Evolutionary conservation across 2,888 invertebrate species (phyloP).

Genomic region (Lamellibrachia satsuma): DNA sequence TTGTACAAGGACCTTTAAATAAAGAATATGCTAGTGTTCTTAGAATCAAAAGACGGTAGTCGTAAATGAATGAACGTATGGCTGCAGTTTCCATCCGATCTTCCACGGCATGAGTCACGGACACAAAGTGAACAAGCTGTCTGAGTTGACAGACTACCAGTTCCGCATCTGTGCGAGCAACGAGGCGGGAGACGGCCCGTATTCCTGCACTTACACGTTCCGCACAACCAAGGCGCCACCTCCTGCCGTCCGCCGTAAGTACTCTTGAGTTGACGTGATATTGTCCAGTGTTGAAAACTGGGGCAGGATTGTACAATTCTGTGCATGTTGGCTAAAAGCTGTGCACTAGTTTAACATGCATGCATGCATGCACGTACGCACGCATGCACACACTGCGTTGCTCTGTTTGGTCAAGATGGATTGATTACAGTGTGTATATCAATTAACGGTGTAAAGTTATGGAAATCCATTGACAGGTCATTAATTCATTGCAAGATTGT

Average conservation of each 20-base stretch:
- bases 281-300: neutral
- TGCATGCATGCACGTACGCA: too few species aligned
- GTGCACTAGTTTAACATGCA: too few species aligned
- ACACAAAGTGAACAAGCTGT: constrained; percentile 84
- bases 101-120: constrained; percentile 75
- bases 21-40: too few species aligned
- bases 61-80: neutral
- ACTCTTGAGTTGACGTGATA: neutral
- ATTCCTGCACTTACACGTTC: constrained; percentile 77
- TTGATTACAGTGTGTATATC: too few species aligned
- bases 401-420: too few species aligned
- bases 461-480: too few species aligned
- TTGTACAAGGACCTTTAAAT: too few species aligned
- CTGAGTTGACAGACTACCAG: constrained; percentile 82
- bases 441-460: too few species aligned
- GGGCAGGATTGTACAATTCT: neutral
- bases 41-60: neutral
- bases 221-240: constrained; percentile 83
- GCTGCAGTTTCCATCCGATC: constrained; percentile 23
- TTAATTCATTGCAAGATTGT: too few species aligned
- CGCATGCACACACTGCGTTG: too few species aligned
- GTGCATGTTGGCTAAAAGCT: too few species aligned
- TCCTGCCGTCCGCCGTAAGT: constrained; percentile 75
- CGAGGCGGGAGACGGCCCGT: constrained; percentile 85
- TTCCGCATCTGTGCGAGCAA: constrained; percentile 88